Evolutionary conservation across 2,888 invertebrate genomes (phyloP).

Genomic region (Xanthorhoe designata): DNA sequence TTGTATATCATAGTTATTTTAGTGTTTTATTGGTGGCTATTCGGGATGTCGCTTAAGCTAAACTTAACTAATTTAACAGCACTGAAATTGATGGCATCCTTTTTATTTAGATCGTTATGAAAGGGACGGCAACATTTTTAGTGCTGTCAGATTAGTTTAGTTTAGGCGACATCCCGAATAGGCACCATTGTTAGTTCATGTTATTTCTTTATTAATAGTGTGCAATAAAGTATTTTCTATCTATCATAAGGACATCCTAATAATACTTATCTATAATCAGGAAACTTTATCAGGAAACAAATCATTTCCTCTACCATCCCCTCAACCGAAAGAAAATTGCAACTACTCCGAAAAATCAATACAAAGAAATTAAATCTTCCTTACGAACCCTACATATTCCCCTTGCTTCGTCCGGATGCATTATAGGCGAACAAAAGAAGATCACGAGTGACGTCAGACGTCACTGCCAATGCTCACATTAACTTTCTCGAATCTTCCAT

Average conservation of each 20-base stretch:
- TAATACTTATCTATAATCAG: neutral
- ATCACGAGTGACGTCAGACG: constrained; percentile 63
- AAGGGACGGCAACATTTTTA: no score
- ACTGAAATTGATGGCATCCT: no score
- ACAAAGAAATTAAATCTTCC: constrained; percentile 48
- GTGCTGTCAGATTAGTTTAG: no score
- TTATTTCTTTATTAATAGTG: no score
- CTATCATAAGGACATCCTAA: neutral
- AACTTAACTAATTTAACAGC: no score
- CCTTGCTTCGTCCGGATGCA: constrained; percentile 55
- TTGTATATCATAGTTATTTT: no score
- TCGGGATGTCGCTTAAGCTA: no score
- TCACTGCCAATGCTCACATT: constrained; percentile 55
- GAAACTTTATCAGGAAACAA: neutral
- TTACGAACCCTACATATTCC: constrained; percentile 40
- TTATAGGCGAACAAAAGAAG: constrained; percentile 67
- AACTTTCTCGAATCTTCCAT: constrained; percentile 35
- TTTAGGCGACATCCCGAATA: no score
- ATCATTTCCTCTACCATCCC: neutral
- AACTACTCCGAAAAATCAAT: constrained; percentile 35
- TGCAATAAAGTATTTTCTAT: no score
- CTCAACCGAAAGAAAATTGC: constrained; percentile 3
- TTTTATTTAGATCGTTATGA: no score
- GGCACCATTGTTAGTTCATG: no score
- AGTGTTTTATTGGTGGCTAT: no score